phyloP scores from a whole-genome alignment of 2,113 vertebrate species.

The Balaenoptera acutorostrata region DNA sequence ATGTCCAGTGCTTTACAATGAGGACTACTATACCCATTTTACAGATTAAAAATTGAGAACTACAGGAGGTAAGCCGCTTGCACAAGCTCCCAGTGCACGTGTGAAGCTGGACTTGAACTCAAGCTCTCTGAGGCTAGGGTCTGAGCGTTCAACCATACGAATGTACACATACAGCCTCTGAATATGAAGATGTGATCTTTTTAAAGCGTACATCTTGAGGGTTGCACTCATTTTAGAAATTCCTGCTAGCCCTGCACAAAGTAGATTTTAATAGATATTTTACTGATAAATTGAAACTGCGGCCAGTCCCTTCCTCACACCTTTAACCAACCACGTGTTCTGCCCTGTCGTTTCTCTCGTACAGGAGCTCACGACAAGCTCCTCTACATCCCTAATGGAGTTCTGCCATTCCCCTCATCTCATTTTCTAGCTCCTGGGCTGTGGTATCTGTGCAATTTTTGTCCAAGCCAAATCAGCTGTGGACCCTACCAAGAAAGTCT shows the following conservation, averaged over 20 bases:
- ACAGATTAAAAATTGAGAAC: neutral
- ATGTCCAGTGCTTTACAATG: neutral
- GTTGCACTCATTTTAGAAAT: neutral
- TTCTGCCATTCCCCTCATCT: neutral
- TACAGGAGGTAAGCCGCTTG: neutral
- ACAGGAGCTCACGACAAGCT: neutral
- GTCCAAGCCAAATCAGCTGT: neutral
- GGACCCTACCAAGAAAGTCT: neutral
- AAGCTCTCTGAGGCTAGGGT: neutral
- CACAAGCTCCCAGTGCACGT: neutral
- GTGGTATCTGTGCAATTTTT: neutral
- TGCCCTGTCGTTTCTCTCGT: neutral
- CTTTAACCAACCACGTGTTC: neutral
- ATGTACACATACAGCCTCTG: neutral
- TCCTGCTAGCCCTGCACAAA: neutral
- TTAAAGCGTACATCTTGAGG: neutral
- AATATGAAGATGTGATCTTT: neutral
- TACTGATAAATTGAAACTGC: neutral
- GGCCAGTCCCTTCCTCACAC: neutral
- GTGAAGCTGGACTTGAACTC: neutral
- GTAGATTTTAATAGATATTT: neutral
- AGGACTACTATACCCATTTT: neutral
- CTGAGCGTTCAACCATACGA: neutral
- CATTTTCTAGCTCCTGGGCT: neutral
- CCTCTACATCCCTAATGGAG: neutral